Evolutionary conservation across 37 sponge, comb jelly and placozoan species (phyloP).

Genomic region (Crambe crambe): DNA sequence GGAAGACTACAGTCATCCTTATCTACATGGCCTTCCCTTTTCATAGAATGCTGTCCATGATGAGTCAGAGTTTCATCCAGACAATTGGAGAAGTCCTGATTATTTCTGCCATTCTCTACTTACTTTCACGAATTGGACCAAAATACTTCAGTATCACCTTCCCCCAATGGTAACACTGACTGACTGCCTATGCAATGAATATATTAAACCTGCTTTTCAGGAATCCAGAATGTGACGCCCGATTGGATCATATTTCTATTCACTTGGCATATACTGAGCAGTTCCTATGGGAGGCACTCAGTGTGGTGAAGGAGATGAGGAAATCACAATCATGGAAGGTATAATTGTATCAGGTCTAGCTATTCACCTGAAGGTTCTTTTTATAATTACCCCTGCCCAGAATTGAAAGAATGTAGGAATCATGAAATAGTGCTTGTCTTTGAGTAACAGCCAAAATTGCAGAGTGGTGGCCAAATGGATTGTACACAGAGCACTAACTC

Average conservation of each 20-base stretch:
- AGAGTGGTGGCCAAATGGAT: too few species aligned
- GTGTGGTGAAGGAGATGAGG: background rate
- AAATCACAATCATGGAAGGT: slow-evolving; percentile 25
- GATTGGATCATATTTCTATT: background rate
- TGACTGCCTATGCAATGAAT: background rate
- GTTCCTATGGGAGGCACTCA: background rate
- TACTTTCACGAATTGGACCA: background rate
- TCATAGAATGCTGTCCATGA: background rate
- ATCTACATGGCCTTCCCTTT: too few species aligned
- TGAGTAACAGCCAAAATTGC: too few species aligned
- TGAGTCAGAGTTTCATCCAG: background rate
- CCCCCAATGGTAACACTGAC: slow-evolving; percentile 17
- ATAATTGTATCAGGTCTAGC: background rate
- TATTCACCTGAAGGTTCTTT: background rate
- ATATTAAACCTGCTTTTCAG: background rate
- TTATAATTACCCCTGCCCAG: too few species aligned
- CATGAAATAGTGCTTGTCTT: too few species aligned
- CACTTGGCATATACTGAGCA: background rate
- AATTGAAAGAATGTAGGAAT: too few species aligned
- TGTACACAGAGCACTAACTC: too few species aligned
- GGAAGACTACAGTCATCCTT: too few species aligned
- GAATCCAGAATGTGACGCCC: background rate
- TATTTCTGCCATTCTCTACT: slow-evolving; percentile 5
- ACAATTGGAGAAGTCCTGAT: slow-evolving; percentile 15
- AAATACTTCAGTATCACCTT: slow-evolving; percentile 1